Conservation (phyloP, 1,140 invertebrate species). For the Papilio dardanus region DNA sequence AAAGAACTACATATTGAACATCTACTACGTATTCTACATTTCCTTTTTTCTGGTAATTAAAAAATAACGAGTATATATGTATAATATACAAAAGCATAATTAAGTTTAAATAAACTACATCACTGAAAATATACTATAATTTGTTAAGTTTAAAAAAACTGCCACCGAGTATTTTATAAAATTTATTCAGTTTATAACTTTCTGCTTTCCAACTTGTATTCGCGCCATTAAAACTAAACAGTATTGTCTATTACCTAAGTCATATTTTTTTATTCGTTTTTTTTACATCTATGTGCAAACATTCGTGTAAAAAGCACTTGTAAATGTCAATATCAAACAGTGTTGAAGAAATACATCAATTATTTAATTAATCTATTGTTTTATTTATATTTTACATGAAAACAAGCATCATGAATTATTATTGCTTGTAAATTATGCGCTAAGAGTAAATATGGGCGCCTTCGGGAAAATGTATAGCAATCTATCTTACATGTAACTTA, state of each 20-base stretch:
- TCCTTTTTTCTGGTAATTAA: no score
- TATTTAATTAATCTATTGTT: neutral
- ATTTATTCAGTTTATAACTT: neutral
- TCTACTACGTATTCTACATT: no score
- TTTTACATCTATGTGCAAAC: neutral
- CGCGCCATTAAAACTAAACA: neutral
- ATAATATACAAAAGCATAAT: no score
- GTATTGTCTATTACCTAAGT: neutral
- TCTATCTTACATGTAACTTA: neutral
- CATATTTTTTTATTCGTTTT: neutral
- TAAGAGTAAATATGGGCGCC: neutral
- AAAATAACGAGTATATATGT: no score
- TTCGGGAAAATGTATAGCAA: neutral
- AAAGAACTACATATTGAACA: no score
- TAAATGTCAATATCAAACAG: neutral
- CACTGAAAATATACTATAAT: neutral
- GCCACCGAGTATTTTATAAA: neutral
- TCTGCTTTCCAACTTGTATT: neutral
- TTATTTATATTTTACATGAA: neutral
- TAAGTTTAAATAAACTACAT: no score
- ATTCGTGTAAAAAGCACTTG: neutral
- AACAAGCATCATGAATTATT: no score
- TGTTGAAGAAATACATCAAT: neutral
- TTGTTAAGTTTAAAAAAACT: neutral
- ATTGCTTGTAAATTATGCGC: neutral